A percentile compares a stretch with the other conserved stretches of the same genome.
Conservation (phyloP, 2,888 invertebrate genomes). For the Ptilodon capucinus region DNA sequence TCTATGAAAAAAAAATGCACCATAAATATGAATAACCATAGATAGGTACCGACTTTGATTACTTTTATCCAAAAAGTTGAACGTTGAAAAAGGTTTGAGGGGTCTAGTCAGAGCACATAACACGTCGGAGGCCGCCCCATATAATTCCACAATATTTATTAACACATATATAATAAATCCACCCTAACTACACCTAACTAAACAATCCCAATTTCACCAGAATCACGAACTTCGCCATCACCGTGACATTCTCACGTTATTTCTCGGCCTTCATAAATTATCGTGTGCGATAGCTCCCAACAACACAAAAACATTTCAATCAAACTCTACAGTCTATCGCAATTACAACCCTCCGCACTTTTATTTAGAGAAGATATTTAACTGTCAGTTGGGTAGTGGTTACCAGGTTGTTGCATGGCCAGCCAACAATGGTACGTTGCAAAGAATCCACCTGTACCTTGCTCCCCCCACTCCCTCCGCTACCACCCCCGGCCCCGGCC, state of each 20-base stretch:
- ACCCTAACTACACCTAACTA: constrained; percentile 24
- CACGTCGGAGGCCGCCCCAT: not conserved
- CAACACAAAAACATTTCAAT: not conserved
- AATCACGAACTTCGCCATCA: constrained; percentile 4
- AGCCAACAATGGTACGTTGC: constrained; percentile 36
- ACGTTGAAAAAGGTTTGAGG: too few relatives aligned
- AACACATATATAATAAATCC: constrained; percentile 13
- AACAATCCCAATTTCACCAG: constrained; percentile 11
- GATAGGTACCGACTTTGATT: too few relatives aligned
- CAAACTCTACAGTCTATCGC: not conserved
- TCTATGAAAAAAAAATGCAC: too few relatives aligned
- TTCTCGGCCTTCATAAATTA: constrained; percentile 33
- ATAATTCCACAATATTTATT: not conserved
- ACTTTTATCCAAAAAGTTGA: too few relatives aligned
- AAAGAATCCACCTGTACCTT: constrained; percentile 63
- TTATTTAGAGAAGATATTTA: not conserved
- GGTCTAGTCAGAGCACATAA: too few relatives aligned
- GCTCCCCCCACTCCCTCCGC: constrained; percentile 28
- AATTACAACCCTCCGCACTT: not conserved
- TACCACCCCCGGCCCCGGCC: constrained; percentile 21
- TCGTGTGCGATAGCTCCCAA: constrained; percentile 30
- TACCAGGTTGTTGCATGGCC: not conserved
- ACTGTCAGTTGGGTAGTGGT: not conserved
- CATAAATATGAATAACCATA: too few relatives aligned
- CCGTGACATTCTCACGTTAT: constrained; percentile 26